Conservation (phyloP, 1,140 invertebrate species). For the Drosophila ohnishii region DNA sequence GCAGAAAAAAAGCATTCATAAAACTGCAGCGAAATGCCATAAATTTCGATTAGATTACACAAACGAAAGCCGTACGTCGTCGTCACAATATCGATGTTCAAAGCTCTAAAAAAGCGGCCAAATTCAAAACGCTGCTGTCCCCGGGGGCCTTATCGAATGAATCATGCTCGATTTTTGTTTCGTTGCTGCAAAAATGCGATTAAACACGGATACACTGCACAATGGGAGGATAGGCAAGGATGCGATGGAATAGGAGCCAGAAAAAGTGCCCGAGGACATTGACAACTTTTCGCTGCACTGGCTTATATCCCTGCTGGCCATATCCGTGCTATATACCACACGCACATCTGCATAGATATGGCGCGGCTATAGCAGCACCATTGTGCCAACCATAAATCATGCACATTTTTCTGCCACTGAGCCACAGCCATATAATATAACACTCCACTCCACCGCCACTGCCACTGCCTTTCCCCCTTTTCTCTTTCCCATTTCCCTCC, state of each 20-base stretch:
- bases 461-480: conserved; percentile 9
- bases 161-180: conserved; percentile 49
- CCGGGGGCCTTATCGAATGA: conserved; percentile 48
- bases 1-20: conserved; percentile 41
- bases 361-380: conserved; percentile 31
- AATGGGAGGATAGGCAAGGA: conserved; percentile 21
- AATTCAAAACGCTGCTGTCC: conserved; percentile 42
- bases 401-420: conserved; percentile 78
- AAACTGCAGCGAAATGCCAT: conserved; percentile 66
- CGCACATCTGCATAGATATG: conserved; percentile 35
- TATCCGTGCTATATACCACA: conserved; percentile 14
- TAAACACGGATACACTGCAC: conserved; percentile 25
- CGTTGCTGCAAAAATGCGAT: conserved; percentile 54
- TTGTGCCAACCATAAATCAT: conserved; percentile 76
- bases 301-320: conserved; percentile 36
- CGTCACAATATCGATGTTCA: conserved; percentile 59
- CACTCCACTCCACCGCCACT: conserved; percentile 24
- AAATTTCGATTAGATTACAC: conserved; percentile 80
- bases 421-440: conserved; percentile 74
- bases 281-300: conserved; percentile 51
- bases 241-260: neutral
- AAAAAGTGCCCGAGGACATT: conserved; percentile 25
- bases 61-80: conserved; percentile 49
- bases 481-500: conserved; percentile 1
- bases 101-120: conserved; percentile 26